Conservation (phyloP, 92 coral and sea anemone genomes). For the Hydrozoanthus gracilis region DNA sequence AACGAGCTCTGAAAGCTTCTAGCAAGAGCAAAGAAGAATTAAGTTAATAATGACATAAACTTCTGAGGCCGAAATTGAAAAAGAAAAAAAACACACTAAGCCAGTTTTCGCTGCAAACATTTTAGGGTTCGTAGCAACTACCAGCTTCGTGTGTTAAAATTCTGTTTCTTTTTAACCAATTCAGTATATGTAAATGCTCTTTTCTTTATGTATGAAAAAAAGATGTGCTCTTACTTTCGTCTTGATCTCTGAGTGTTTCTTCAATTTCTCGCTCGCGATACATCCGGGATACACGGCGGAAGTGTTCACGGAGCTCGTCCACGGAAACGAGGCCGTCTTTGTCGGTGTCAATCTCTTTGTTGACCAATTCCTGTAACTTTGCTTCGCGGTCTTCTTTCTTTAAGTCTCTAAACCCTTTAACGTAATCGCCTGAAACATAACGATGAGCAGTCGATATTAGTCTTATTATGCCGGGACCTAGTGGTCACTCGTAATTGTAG, state of each 20-base stretch:
- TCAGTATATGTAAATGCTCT: too few species aligned
- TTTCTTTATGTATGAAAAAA: too few species aligned
- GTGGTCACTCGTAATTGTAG: background rate
- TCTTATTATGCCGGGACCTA: background rate
- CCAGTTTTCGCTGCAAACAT: too few species aligned
- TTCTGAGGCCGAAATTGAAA: too few species aligned
- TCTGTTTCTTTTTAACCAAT: too few species aligned
- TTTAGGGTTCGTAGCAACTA: too few species aligned
- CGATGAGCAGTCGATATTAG: background rate
- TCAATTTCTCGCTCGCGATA: conserved; percentile 77
- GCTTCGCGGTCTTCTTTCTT: conserved; percentile 73
- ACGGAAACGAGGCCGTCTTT: conserved; percentile 84
- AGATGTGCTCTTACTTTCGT: conserved; percentile 61
- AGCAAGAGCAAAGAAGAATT: too few species aligned
- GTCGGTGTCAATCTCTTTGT: conserved; percentile 77
- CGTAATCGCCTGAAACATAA: conserved; percentile 68
- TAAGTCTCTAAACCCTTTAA: conserved; percentile 77
- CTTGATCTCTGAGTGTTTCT: conserved; percentile 78
- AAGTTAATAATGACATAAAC: too few species aligned
- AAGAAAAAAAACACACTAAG: too few species aligned
- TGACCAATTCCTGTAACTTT: conserved; percentile 71
- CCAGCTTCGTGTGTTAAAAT: too few species aligned
- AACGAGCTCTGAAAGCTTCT: too few species aligned
- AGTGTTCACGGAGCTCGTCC: conserved; percentile 78
- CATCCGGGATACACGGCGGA: conserved; percentile 65